A percentile compares a stretch with the other conserved stretches of the same genome.
Evolutionary conservation across 2,888 invertebrate genomes (phyloP).

Genomic region (Tetranychus piercei): DNA sequence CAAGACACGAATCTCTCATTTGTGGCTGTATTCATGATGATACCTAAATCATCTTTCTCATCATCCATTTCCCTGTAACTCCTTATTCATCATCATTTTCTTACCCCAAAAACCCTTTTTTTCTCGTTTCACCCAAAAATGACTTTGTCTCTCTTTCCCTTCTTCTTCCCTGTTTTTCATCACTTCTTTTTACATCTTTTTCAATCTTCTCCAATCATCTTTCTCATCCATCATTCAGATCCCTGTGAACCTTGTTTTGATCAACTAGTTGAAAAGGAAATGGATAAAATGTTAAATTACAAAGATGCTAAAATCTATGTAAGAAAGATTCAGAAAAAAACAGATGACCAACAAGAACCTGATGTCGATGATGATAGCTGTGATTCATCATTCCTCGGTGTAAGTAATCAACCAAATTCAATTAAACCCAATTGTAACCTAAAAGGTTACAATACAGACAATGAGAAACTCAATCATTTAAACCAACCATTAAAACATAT

Average conservation of each 20-base stretch:
- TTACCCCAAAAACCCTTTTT: background rate
- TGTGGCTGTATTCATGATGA: background rate
- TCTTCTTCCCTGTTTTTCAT: background rate
- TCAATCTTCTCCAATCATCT: background rate
- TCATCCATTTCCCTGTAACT: background rate
- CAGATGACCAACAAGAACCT: conserved; percentile 9
- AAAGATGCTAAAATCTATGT: conserved; percentile 14
- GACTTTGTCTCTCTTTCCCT: conserved; percentile 6
- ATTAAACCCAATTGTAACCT: no score
- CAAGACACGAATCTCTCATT: background rate
- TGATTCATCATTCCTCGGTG: conserved; percentile 1
- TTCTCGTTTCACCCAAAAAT: background rate
- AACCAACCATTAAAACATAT: background rate
- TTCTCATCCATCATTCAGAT: conserved; percentile 3
- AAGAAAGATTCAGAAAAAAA: conserved; percentile 10
- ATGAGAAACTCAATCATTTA: background rate
- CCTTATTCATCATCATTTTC: background rate
- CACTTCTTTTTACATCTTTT: background rate
- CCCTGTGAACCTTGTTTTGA: conserved; percentile 11
- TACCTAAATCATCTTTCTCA: conserved; percentile 1
- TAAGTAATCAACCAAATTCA: background rate
- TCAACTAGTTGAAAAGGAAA: conserved; percentile 9
- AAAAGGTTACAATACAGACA: background rate
- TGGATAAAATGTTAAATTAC: conserved; percentile 10
- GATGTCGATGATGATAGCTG: conserved; percentile 10